Evolutionary conservation across 2,797 vertebrate species (phyloP).

Genomic region (Kryptolebias ocellatus): DNA sequence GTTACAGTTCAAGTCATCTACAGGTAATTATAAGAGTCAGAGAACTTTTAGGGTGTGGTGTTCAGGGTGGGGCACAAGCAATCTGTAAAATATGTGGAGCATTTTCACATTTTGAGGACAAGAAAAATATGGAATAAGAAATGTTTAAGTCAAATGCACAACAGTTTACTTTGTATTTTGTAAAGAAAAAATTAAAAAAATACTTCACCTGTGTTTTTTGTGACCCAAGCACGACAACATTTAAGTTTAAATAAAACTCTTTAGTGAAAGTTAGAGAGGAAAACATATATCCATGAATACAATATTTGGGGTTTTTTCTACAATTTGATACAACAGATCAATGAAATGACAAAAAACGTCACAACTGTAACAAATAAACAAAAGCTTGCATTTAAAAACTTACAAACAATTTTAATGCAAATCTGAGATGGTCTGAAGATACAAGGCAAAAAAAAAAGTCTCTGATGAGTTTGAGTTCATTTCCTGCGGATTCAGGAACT

Average conservation of each 20-base stretch:
- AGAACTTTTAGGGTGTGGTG: conserved; percentile 47
- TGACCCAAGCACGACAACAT: conserved; percentile 10
- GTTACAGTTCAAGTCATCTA: not conserved
- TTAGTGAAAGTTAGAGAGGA: conserved; percentile 26
- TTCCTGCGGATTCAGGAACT: not conserved
- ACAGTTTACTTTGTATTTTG: too few relatives aligned
- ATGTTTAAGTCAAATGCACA: too few relatives aligned
- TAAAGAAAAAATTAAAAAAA: too few relatives aligned
- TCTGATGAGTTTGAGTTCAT: conserved; percentile 11
- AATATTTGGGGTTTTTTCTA: too few relatives aligned
- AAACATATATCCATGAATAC: not conserved
- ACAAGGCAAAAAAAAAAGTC: conserved; percentile 1
- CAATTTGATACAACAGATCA: too few relatives aligned
- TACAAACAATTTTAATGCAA: conserved; percentile 15
- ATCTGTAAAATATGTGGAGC: not conserved
- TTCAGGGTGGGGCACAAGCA: conserved; percentile 43
- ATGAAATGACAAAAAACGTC: not conserved
- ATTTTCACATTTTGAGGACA: not conserved
- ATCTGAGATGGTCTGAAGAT: not conserved
- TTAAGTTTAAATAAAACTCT: conserved; percentile 3
- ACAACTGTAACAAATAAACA: conserved; percentile 24
- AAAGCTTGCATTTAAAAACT: conserved; percentile 4
- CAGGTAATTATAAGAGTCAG: conserved; percentile 10
- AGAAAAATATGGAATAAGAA: not conserved
- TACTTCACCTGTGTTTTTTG: not conserved